A percentile compares a stretch with the other conserved stretches of the same genome.
phyloP scores from a whole-genome alignment of 2,113 vertebrate species.

The Pyrgilauda ruficollis region DNA sequence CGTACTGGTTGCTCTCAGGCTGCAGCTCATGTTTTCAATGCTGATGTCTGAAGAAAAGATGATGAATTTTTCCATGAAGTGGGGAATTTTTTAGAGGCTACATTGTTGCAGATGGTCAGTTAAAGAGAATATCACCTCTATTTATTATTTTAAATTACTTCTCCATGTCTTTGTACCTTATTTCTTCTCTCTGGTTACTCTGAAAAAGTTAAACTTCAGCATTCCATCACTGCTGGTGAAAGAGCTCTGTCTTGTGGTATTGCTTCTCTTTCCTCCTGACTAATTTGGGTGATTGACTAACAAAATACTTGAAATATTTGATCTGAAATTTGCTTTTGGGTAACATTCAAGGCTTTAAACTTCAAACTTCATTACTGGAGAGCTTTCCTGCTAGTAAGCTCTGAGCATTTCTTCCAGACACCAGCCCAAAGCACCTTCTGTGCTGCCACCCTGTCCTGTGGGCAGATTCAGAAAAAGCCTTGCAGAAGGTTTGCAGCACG shows the following conservation, averaged over 20 bases:
- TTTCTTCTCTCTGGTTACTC: background rate
- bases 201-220: background rate
- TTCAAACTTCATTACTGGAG: background rate
- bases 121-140: background rate
- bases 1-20: background rate
- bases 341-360: background rate
- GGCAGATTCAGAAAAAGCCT: background rate
- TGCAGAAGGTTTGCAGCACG: rapidly evolving
- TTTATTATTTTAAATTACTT: background rate
- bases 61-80: background rate
- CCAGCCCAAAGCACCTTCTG: background rate
- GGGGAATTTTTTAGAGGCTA: background rate
- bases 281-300: background rate
- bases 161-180: background rate
- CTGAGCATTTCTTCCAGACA: background rate
- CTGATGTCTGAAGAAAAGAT: background rate
- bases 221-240: background rate
- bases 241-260: background rate
- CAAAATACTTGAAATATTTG: background rate
- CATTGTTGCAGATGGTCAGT: background rate
- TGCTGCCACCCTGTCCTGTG: background rate
- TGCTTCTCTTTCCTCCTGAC: background rate
- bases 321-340: constrained; percentile 3
- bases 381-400: background rate
- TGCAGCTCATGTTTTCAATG: background rate